Evolutionary conservation across 2,113 vertebrate genomes (phyloP), one percentile per base, ranked within the genome.

Genomic region (Epinephelus cyanopodus): DNA sequence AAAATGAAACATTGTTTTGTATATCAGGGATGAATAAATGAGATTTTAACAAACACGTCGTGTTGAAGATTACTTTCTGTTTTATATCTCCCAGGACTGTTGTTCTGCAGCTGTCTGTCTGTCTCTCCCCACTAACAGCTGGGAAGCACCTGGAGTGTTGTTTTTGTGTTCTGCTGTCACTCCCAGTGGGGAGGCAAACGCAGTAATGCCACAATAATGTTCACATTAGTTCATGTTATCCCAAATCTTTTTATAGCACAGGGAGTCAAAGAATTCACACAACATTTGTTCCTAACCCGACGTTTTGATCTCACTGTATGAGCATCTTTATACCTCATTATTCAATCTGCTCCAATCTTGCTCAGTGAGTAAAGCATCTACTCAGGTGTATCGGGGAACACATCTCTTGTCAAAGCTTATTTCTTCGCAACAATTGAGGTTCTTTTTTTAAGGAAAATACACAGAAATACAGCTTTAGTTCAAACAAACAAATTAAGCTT

Each of bases 21-120:
- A 94, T 91, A 93, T 94, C 92, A 91, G 90, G 91, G 89, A 95
- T 76, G 71, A 95, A 95, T 95, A 95, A 95, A 95, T 87, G 52
- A 89, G 68, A 94, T 95, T 95, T 95, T 94, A 95, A 95, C 93
- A 93, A 88, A 88, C 29, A 54, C 2, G 21, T 14, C 0, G 76
- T 69, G 77, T 56, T 57, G 60, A 18, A 25, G 58, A 53, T 15
- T 10, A 39, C 19, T 54, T 11, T 48, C 23, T 64, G 9, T 72
- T 62, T 17, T 7, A 3, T 56, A 4, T 50, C 48, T 68, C 50
- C 1, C 2, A 6, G 76, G 27, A 15, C 39, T 48, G 21, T 45
- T 54, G 0, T 4, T n/a, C 63, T 89, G 58, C 84, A 81, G 50
- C 69, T 74, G 33, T 25, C n/a, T 21, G 58, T 65, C 47, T 82